Base-by-base conservation (phyloP, 2,888 invertebrate species). In the Adela reaumurella region DNA sequence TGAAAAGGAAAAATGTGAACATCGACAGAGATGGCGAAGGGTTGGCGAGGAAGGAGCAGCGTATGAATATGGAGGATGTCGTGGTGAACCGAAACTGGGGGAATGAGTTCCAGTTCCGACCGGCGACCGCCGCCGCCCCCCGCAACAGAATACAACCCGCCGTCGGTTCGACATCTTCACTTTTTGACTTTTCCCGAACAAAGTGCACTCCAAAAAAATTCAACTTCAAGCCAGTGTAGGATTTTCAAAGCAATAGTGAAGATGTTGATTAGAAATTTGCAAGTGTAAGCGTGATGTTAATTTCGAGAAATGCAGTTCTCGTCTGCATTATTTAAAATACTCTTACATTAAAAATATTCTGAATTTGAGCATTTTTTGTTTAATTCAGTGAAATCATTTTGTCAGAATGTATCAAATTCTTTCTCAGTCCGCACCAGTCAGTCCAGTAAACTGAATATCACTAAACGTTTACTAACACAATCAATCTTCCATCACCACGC, bases 361-460 rank as follows among this genome's bases (percentile, higher is more conserved):
- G 62, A 97, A 83, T 61, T 91, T 90, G 55, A 97, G 80, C 76
- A n/a, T n/a, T 95, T 96, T 67, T 95, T 92, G 61, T 90, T 87
- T 63, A 97, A 79, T 62, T 93, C 89, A 51, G 87, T 87, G 59
- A 94, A 92, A 81, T 97, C 97, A 61, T 90, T 88, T 50, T 87
- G 86, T 97, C 97, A 97, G 76, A 96, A 97, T 59, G 90, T 88
- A 68, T 95, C 94, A 70, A 98, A 97, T 55, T 93, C 92, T 60
- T 88, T 84, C 73, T 94, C 93, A 56, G 96, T 97, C 81, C 96
- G 96, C 69, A 95, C 95, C 63, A 96, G 78, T 78, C 96, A 95
- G 51, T 94, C 90, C 58, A 97, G 77, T 63, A 95, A 83, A 71
- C 96, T 92, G 76, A 58, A n/a, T n/a, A n/a, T n/a, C n/a, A n/a